phyloP scores from a whole-genome alignment of 2,797 vertebrate genomes.

The Simalia tracyae region DNA sequence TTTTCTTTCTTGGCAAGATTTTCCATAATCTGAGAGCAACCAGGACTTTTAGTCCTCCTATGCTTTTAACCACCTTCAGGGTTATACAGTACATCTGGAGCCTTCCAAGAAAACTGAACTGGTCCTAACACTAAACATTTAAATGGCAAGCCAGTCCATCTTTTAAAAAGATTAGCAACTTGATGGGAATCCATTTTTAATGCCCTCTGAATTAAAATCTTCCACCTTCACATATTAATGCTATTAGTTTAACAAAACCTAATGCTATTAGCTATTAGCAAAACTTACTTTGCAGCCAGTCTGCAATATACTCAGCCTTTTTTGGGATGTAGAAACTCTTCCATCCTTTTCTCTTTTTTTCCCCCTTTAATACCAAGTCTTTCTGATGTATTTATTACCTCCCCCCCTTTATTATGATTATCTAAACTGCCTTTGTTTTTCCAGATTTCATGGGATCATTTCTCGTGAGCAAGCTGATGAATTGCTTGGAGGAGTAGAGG shows the following conservation, averaged over 20 bases:
- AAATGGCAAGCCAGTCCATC: not conserved
- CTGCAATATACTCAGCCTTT: not conserved
- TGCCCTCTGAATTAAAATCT: not conserved
- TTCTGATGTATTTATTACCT: not conserved
- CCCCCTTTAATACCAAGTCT: not conserved
- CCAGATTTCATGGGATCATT: slow-evolving; percentile 93
- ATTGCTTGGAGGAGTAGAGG: slow-evolving; percentile 85
- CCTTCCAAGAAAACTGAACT: not conserved
- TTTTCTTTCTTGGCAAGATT: no score
- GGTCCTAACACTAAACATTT: not conserved
- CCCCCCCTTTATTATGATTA: not conserved
- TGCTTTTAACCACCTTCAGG: not conserved
- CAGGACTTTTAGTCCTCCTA: not conserved
- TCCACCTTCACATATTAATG: not conserved
- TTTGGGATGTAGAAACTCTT: not conserved
- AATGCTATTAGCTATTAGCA: no score
- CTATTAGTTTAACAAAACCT: not conserved
- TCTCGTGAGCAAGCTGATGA: slow-evolving; percentile 92
- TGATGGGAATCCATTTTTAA: not conserved
- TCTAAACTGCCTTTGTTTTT: slow-evolving; percentile 36
- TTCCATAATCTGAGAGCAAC: no score
- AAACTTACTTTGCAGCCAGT: not conserved
- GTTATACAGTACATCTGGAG: not conserved
- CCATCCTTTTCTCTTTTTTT: not conserved
- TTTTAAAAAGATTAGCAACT: not conserved